phyloP scores from a whole-genome alignment of 2,113 vertebrate genomes.

The Corythaeola cristata region DNA sequence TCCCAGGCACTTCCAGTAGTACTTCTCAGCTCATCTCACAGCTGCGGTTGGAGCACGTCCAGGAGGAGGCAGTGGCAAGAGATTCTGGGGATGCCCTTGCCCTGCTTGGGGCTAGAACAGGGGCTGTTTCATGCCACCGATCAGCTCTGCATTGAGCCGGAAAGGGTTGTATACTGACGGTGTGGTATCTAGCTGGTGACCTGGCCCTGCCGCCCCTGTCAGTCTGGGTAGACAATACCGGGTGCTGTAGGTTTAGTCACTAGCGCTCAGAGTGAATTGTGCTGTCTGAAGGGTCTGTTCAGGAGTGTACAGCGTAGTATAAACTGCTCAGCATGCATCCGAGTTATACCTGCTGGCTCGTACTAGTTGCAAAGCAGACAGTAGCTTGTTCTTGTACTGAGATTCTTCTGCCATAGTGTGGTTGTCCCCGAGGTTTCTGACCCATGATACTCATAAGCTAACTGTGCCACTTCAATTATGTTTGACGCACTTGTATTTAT shows the following conservation, averaged over 20 bases:
- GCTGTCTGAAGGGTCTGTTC: background rate
- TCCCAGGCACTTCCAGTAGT: background rate
- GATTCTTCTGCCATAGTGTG: background rate
- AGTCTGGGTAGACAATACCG: background rate
- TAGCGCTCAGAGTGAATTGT: background rate
- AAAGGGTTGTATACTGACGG: background rate
- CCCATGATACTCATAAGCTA: background rate
- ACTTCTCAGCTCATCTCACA: background rate
- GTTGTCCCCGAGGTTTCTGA: background rate
- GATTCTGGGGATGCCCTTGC: background rate
- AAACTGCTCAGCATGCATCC: background rate
- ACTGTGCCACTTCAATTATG: conserved; percentile 3
- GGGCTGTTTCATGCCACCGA: background rate
- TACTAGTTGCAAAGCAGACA: background rate
- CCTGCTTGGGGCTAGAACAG: background rate
- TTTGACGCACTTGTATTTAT: background rate
- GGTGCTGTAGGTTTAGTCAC: conserved; percentile 13
- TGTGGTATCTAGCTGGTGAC: background rate
- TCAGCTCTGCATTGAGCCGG: background rate
- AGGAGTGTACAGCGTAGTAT: background rate
- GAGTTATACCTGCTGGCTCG: background rate
- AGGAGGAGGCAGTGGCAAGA: background rate
- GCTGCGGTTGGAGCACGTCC: fast-evolving
- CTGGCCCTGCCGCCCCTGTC: background rate
- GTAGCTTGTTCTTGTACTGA: conserved; percentile 19